Evolutionary conservation across 2,797 vertebrate species (phyloP).

Genomic region (Melanotaenia parkinsoni): DNA sequence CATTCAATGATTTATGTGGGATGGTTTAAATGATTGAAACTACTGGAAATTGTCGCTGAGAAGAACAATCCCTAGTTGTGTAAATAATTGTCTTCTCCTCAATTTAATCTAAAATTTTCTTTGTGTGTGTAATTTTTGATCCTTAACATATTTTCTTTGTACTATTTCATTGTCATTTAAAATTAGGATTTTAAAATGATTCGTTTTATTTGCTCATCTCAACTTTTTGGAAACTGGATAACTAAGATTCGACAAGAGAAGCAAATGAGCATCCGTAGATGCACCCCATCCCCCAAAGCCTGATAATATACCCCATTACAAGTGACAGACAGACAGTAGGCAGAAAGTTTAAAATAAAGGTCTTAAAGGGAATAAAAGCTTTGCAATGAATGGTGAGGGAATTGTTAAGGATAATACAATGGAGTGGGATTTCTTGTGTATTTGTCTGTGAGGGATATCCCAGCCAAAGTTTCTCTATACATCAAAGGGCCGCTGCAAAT

Average conservation of each 20-base stretch:
- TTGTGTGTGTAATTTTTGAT: not conserved
- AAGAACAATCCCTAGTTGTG: too few relatives aligned
- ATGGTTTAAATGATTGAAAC: too few relatives aligned
- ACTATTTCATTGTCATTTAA: not conserved
- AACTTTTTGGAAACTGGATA: not conserved
- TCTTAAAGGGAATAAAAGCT: slow-evolving; percentile 84
- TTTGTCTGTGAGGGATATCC: slow-evolving; percentile 84
- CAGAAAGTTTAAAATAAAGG: slow-evolving; percentile 82
- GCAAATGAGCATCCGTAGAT: not conserved
- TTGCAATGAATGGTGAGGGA: slow-evolving; percentile 78
- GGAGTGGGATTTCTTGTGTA: slow-evolving; percentile 85
- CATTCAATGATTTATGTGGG: too few relatives aligned
- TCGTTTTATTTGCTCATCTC: not conserved
- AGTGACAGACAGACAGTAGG: slow-evolving; percentile 78
- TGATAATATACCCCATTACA: slow-evolving; percentile 69
- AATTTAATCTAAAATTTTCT: not conserved
- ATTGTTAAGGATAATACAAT: slow-evolving; percentile 85
- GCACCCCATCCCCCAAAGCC: slow-evolving; percentile 38
- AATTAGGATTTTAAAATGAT: not conserved
- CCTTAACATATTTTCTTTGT: not conserved
- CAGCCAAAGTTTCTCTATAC: slow-evolving; percentile 85
- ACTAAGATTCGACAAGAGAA: not conserved
- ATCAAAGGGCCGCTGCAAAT: slow-evolving; percentile 85
- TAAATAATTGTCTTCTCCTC: too few relatives aligned
- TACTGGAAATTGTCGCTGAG: too few relatives aligned